Conservation (phyloP, 2,797 vertebrate genomes). For the Avahi laniger region DNA sequence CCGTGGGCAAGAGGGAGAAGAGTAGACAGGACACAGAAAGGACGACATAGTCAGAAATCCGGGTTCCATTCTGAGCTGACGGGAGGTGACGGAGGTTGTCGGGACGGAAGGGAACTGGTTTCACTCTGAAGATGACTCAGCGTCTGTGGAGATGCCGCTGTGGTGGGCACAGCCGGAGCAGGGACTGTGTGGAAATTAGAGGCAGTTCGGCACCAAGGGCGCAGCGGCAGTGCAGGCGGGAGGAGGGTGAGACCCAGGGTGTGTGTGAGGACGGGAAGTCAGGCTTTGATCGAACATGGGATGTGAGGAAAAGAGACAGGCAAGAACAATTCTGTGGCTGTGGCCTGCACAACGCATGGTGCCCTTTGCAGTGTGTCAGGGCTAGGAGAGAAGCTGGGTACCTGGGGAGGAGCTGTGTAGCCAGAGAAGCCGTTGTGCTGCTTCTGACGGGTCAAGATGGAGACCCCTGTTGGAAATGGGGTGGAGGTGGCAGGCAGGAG, state of each 20-base stretch:
- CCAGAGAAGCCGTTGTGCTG: fast-evolving
- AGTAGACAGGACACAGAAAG: fast-evolving
- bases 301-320: neutral
- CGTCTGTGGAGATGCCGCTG: neutral
- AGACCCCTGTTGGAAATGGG: no score
- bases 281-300: neutral
- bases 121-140: neutral
- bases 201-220: no score
- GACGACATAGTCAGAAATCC: no score
- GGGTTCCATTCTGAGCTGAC: neutral
- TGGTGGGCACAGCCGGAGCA: no score
- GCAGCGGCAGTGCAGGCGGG: fast-evolving
- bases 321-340: neutral
- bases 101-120: no score
- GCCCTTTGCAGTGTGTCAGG: fast-evolving
- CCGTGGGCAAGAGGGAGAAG: fast-evolving
- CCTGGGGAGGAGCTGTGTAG: fast-evolving
- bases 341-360: fast-evolving
- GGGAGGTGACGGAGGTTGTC: neutral
- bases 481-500: no score
- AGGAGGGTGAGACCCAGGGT: no score
- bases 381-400: neutral
- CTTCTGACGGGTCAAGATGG: neutral
- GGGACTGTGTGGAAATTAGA: neutral
- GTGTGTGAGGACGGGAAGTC: fast-evolving